phyloP scores from a whole-genome alignment of 1,140 invertebrate genomes.

The Druon quercuslanigerum region DNA sequence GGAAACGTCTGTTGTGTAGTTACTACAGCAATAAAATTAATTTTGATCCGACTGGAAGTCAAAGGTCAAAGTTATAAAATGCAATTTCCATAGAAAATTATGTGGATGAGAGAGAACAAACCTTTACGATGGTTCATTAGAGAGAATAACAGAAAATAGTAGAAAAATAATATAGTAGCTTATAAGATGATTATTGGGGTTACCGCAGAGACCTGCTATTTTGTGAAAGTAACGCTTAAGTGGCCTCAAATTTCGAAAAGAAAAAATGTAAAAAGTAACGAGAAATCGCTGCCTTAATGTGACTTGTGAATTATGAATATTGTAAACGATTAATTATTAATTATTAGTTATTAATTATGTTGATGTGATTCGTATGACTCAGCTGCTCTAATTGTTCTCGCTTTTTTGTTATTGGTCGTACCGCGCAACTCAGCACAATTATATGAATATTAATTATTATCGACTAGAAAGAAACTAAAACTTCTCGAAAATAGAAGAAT shows the following conservation, averaged over 20 bases:
- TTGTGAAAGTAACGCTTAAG: constrained; percentile 12
- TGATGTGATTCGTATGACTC: constrained; percentile 1
- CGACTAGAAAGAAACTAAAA: neutral
- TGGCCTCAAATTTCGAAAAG: neutral
- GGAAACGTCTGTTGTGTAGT: no score
- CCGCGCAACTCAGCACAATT: constrained; percentile 21
- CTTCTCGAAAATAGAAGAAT: neutral
- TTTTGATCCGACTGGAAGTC: constrained; percentile 1
- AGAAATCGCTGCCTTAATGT: neutral
- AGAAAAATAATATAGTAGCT: constrained; percentile 1
- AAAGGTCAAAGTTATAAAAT: neutral
- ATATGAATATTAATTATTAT: constrained; percentile 18
- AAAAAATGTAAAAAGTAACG: neutral
- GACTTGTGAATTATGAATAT: neutral
- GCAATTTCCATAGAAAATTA: constrained; percentile 10
- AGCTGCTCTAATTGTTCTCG: constrained; percentile 12
- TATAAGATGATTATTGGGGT: constrained; percentile 21
- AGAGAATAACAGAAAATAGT: neutral
- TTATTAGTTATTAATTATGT: neutral
- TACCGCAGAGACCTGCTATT: constrained; percentile 20
- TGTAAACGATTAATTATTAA: no score
- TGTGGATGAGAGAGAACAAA: neutral
- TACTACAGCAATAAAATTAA: neutral
- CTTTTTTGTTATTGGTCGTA: constrained; percentile 21
- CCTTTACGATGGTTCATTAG: neutral